Percentiles rank a stretch among this genome's conserved stretches.
phyloP scores from a whole-genome alignment of 2,113 vertebrate genomes.

The Sapajus apella region DNA sequence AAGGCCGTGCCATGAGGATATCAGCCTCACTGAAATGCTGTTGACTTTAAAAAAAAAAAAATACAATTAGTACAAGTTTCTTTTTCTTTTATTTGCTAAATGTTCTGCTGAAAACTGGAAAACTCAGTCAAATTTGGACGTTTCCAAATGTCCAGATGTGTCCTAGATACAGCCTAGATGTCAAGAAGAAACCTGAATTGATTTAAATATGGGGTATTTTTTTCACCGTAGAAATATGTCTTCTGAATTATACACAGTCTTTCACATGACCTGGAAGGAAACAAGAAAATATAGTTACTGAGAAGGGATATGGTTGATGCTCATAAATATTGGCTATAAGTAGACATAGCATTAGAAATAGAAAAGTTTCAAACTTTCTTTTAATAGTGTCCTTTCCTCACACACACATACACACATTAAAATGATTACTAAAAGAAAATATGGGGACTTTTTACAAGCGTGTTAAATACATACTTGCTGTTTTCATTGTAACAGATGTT shows the following conservation, averaged over 20 bases:
- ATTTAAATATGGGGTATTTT: conserved; percentile 51
- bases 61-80: not conserved
- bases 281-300: conserved; percentile 41
- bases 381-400: not conserved
- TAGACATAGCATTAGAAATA: not conserved
- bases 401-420: not conserved
- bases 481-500: not conserved
- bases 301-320: not conserved
- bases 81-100: conserved; percentile 51
- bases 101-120: conserved; percentile 45
- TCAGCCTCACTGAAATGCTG: not conserved
- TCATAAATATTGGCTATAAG: conserved; percentile 33
- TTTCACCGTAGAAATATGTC: conserved; percentile 32
- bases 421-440: conserved; percentile 8
- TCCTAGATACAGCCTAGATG: conserved; percentile 67
- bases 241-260: conserved; percentile 48
- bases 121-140: conserved; percentile 55
- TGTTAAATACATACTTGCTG: not conserved
- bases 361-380: not conserved
- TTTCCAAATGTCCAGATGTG: conserved; percentile 75
- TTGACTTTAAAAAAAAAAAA: not conserved
- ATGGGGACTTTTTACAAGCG: not conserved
- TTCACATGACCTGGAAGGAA: conserved; percentile 62
- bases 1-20: not conserved
- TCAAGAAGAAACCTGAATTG: conserved; percentile 61